Conservation (phyloP, 2,113 vertebrate species). For the Alexandromys fortis region DNA sequence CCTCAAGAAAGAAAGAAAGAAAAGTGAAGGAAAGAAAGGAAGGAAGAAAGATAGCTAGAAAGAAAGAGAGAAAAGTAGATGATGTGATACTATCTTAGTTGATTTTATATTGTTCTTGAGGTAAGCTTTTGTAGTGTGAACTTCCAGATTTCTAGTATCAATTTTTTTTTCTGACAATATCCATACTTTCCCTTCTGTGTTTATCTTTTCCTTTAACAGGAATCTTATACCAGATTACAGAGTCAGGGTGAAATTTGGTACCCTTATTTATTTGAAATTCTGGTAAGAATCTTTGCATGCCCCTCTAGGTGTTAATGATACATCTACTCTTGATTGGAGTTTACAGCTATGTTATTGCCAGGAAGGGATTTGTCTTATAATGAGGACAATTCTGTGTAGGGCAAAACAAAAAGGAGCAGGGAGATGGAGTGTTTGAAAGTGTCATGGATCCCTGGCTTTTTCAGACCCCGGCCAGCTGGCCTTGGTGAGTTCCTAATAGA, state of each 20-base stretch:
- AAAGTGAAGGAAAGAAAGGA: background rate
- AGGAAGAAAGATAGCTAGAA: background rate
- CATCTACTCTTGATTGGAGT: slow-evolving; percentile 17
- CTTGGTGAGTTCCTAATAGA: too few species aligned
- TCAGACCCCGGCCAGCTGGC: too few species aligned
- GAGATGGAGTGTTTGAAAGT: slow-evolving; percentile 2
- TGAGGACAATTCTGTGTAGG: background rate
- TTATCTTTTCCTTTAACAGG: background rate
- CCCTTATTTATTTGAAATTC: slow-evolving; percentile 32
- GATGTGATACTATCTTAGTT: background rate
- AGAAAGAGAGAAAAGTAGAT: background rate
- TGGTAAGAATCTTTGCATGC: slow-evolving; percentile 18
- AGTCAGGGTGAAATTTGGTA: slow-evolving; percentile 26
- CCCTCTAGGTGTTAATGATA: slow-evolving; percentile 32
- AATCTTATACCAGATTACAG: background rate
- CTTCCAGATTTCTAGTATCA: background rate
- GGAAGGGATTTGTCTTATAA: background rate
- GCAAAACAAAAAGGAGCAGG: background rate
- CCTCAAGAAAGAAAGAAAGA: background rate
- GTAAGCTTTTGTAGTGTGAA: background rate
- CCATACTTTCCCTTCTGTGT: background rate
- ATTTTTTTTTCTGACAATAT: background rate
- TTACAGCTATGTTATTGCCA: background rate
- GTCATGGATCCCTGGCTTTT: background rate
- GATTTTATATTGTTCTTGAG: background rate